A percentile compares a stretch with the other conserved stretches of the same genome.
phyloP scores from a whole-genome alignment of 2,797 vertebrate species.

The Sylvilagus floridanus region DNA sequence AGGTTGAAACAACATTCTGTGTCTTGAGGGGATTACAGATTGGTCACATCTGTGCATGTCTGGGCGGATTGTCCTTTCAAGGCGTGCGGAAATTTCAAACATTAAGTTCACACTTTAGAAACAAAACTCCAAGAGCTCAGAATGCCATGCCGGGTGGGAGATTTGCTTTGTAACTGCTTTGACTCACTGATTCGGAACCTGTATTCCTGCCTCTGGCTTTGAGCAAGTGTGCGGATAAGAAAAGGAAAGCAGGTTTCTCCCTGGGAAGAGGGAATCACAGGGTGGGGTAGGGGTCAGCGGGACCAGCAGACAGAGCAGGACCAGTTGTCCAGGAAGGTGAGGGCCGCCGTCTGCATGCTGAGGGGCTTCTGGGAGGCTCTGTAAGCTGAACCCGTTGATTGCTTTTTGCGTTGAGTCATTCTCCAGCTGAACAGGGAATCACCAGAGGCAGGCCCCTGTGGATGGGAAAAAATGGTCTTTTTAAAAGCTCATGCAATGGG shows the following conservation, averaged over 20 bases:
- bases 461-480: background rate
- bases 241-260: background rate
- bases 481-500: background rate
- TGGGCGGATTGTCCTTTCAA: background rate
- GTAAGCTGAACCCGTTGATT: background rate
- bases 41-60: background rate
- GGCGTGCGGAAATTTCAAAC: background rate
- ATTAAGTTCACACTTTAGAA: background rate
- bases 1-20: background rate
- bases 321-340: background rate
- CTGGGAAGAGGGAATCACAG: background rate
- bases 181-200: background rate
- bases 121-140: background rate
- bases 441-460: background rate
- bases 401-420: background rate
- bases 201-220: background rate
- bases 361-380: background rate
- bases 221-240: background rate
- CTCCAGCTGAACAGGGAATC: background rate
- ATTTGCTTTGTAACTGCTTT: background rate
- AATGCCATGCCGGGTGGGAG: background rate
- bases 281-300: background rate
- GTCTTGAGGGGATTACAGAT: background rate
- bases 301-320: background rate
- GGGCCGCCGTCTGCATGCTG: background rate